Base-by-base conservation (phyloP, 2,888 invertebrate genomes). In the Polietes domitor region DNA sequence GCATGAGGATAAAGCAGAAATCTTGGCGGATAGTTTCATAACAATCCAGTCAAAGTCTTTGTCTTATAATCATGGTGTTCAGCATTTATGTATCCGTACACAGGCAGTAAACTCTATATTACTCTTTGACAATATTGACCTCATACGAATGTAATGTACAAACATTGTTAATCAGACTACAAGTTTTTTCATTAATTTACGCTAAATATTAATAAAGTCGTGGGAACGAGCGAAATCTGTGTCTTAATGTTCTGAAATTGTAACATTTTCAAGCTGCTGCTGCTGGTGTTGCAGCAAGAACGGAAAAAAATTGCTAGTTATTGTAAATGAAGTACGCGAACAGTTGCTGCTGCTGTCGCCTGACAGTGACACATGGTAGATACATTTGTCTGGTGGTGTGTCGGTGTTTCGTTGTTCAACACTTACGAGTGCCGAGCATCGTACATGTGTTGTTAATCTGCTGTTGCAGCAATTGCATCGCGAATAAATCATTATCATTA, bases 361-460 rank as follows among this genome's bases (percentile, higher is more conserved):
- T 85, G 85, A 77, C 75, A 84, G 77, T 78, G 84, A 84, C 84
- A 84, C 77, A 82, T 85, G 80, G 80, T 82, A 9, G 68, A 83
- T 55, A 53, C 37, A 76, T 82, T 82, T 47, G n/a, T 74, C 77
- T 68, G n/a, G n/a, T 10, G 17, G 65, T 53, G 37, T 26, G 70
- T n/a, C 19, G 21, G 58, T 41, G 65, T 53, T 47, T 7, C 32
- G 43, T 68, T 71, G 41, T 63, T 41, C 50, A 63, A 71, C 7
- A 50, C 68, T 79, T 26, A 32, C 71, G 61, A 43, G 26, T 5
- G 41, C 9, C 12, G 9, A 5, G 1, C 47, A 6, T 47, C n/a
- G 77, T 50, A 84, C 83, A 84, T 80, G 74, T 83, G 83, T 80
- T 78, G 71, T 84, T 80, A 84, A 84, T 84, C 83, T 84, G 83